Evolutionary conservation across 2,888 invertebrate species (phyloP).

Genomic region (Macrosiphum euphorbiae): DNA sequence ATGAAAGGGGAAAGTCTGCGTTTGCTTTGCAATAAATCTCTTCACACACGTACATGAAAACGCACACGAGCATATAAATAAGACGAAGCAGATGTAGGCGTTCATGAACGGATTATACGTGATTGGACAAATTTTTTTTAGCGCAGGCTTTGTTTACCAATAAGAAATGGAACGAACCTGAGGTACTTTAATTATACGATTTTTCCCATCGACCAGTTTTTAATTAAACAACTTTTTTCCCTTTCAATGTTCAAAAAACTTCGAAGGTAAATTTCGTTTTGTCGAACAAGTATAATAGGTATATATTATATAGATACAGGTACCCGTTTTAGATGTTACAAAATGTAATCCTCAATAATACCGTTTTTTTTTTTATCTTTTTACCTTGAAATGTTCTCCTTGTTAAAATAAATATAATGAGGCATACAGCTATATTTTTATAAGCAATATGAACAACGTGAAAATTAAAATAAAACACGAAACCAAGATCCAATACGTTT

Average conservation of each 20-base stretch:
- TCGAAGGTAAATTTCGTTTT: conserved; percentile 8
- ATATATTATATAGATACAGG: too few relatives aligned
- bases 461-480: not conserved
- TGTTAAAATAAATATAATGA: conserved; percentile 9
- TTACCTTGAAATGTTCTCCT: not conserved
- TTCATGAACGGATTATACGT: conserved; percentile 42
- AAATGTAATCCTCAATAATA: conserved; percentile 19
- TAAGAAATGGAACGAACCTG: not conserved
- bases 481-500: not conserved
- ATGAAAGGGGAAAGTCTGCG: not conserved
- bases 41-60: not conserved
- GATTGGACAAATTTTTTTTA: conserved; percentile 36
- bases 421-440: not conserved
- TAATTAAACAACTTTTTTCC: conserved; percentile 43
- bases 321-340: conserved; percentile 8
- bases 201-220: conserved; percentile 29
- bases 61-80: not conserved
- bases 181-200: conserved; percentile 21
- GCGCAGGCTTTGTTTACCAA: not conserved
- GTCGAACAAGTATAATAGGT: not conserved
- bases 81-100: conserved; percentile 20
- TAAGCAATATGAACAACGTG: not conserved
- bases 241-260: conserved; percentile 24
- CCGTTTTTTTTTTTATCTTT: not conserved
- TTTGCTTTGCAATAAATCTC: conserved; percentile 52